phyloP scores from a whole-genome alignment of 2,888 invertebrate genomes.

The Ethmia dodecea region DNA sequence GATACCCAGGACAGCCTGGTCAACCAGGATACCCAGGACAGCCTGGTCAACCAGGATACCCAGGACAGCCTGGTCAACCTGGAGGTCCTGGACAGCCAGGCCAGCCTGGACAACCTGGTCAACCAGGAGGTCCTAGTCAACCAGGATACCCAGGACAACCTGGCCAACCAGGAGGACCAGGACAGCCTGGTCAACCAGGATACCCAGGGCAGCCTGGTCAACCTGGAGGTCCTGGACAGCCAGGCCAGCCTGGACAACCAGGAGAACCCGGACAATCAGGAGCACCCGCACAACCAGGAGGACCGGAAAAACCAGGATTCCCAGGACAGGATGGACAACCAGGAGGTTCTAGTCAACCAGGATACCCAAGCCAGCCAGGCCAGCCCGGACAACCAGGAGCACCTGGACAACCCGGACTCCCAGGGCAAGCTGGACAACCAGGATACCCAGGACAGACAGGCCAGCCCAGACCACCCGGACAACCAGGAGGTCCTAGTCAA shows the following conservation, averaged over 20 bases:
- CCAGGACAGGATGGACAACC: conserved; percentile 20
- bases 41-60: conserved; percentile 6
- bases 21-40: conserved; percentile 19
- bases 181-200: conserved; percentile 16
- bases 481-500: conserved; percentile 10
- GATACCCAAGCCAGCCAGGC: conserved; percentile 23
- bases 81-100: conserved; percentile 15
- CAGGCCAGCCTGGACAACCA: conserved; percentile 10
- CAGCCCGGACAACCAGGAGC: conserved; percentile 21
- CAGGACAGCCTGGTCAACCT: conserved; percentile 8
- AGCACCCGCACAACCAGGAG: conserved; percentile 15
- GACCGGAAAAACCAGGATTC: conserved; percentile 16
- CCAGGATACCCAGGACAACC: conserved; percentile 5
- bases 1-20: conserved; percentile 20
- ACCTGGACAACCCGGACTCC: conserved; percentile 21
- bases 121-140: conserved; percentile 12
- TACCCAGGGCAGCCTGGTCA: conserved; percentile 20
- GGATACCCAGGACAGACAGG: conserved; percentile 18
- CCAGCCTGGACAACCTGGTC: conserved; percentile 16
- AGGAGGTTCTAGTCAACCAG: conserved; percentile 18
- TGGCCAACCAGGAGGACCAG: conserved; percentile 16
- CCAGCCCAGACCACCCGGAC: conserved; percentile 9
- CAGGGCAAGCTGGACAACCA: conserved; percentile 30
- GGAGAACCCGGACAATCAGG: conserved; percentile 19
- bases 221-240: conserved; percentile 20